Evolutionary conservation across 2,888 invertebrate species (phyloP).

Genomic region (Watsonalla cultraria): DNA sequence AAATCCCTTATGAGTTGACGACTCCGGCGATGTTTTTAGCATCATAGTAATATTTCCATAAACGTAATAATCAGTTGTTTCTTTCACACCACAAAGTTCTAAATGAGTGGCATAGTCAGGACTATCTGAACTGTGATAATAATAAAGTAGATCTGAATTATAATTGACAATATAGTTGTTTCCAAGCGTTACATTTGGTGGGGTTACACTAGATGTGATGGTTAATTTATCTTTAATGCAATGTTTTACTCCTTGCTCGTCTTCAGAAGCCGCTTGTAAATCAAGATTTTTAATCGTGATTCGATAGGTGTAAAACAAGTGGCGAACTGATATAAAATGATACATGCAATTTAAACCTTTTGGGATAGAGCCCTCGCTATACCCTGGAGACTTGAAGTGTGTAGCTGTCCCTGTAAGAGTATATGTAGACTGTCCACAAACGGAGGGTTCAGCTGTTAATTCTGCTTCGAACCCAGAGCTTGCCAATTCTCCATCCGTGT

Average conservation of each 20-base stretch:
- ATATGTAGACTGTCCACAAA: constrained; percentile 47
- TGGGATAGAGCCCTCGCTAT: constrained; percentile 41
- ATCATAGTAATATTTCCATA: constrained; percentile 39
- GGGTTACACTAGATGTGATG: constrained; percentile 30
- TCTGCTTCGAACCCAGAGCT: constrained; percentile 82
- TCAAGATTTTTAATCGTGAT: constrained; percentile 46
- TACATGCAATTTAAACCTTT: constrained; percentile 58
- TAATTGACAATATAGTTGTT: constrained; percentile 43
- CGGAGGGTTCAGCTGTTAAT: constrained; percentile 64
- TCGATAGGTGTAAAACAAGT: constrained; percentile 27
- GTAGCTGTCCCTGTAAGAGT: constrained; percentile 25
- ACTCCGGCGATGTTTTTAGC: constrained; percentile 42
- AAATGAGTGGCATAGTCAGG: constrained; percentile 23
- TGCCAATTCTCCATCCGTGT: constrained; percentile 78
- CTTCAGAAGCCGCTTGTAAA: constrained; percentile 33
- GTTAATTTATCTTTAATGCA: constrained; percentile 58
- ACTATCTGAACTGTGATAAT: constrained; percentile 29
- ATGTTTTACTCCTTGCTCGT: constrained; percentile 21
- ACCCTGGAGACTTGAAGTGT: constrained; percentile 52
- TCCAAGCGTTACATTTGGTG: constrained; percentile 41
- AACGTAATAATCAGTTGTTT: constrained; percentile 48
- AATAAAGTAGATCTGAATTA: constrained; percentile 31
- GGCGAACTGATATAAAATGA: constrained; percentile 27
- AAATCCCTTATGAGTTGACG: constrained; percentile 77
- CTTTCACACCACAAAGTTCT: constrained; percentile 44